phyloP scores from a whole-genome alignment of 2,888 invertebrate genomes.

The Lithophane ornitopus region DNA sequence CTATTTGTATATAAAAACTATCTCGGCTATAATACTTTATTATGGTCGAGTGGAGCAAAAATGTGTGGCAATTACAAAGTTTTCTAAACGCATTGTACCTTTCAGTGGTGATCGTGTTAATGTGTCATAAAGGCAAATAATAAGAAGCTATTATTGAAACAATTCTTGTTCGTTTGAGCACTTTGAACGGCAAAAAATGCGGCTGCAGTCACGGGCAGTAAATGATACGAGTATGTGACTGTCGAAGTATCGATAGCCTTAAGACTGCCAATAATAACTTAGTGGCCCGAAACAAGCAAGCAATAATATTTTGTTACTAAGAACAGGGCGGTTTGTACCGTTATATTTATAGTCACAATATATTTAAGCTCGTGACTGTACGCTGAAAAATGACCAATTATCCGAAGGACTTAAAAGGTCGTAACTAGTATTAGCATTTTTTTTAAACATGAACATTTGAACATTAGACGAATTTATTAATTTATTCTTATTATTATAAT shows the following conservation, averaged over 20 bases:
- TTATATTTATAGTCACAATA: constrained; percentile 36
- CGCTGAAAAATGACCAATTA: constrained; percentile 13
- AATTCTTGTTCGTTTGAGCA: constrained; percentile 42
- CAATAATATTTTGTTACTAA: constrained; percentile 45
- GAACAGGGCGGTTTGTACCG: constrained; percentile 21
- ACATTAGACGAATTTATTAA: not conserved
- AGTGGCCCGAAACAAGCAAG: constrained; percentile 28
- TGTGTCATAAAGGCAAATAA: constrained; percentile 67
- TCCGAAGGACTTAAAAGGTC: not conserved
- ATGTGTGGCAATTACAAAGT: constrained; percentile 65
- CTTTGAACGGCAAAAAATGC: constrained; percentile 35
- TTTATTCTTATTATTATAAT: too few relatives aligned
- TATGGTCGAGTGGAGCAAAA: constrained; percentile 66
- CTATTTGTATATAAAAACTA: constrained; percentile 61
- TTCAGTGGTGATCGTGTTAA: constrained; percentile 58
- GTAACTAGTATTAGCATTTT: not conserved
- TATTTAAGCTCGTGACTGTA: constrained; percentile 18
- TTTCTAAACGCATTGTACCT: constrained; percentile 63
- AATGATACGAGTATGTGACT: constrained; percentile 15
- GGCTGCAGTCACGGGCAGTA: constrained; percentile 29
- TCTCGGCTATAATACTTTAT: constrained; percentile 53
- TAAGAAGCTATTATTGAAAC: constrained; percentile 57
- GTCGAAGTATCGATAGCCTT: constrained; percentile 19
- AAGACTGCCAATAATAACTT: constrained; percentile 37
- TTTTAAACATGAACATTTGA: not conserved